These are phyloP conservation scores for Nebria brevicollis DNA, from an alignment of 2,888 invertebrate species.

Conservation along the genomic window DNA sequence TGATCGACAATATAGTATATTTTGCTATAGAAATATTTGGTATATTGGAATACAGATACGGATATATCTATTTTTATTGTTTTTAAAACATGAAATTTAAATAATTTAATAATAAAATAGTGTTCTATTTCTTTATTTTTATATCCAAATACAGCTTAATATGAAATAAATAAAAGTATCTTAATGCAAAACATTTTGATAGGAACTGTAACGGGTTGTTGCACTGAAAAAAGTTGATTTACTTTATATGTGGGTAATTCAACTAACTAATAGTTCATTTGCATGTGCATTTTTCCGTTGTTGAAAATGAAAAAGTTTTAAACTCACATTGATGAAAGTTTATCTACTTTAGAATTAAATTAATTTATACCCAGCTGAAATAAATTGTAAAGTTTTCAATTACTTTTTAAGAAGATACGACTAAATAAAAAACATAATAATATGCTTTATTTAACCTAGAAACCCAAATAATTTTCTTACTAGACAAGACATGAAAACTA, in stretches of 20 bases:
- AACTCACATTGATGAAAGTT: constrained; percentile 9
- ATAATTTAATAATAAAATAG: neutral
- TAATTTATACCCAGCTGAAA: neutral
- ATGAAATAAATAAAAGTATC: neutral
- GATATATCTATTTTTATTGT: neutral
- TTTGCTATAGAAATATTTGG: neutral
- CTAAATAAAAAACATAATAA: constrained; percentile 4
- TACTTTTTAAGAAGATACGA: constrained; percentile 4
- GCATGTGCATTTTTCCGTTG: constrained; percentile 11
- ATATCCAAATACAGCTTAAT: neutral
- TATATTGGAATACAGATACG: neutral
- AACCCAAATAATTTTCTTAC: constrained; percentile 1
- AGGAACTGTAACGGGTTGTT: constrained; percentile 2
- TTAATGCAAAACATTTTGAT: neutral
- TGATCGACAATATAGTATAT: neutral
- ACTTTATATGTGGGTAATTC: neutral
- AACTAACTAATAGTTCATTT: constrained; percentile 12
- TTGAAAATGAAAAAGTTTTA: constrained; percentile 3
- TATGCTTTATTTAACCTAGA: constrained; percentile 1
- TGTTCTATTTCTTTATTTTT: too few relatives aligned
- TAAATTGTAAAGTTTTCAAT: constrained; percentile 14
- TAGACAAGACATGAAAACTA: neutral
- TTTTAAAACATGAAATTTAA: neutral
- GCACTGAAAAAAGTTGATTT: neutral
- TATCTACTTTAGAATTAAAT: constrained; percentile 10